Base-by-base conservation (phyloP, 2,113 vertebrate genomes). In the Pedionomus torquatus region DNA sequence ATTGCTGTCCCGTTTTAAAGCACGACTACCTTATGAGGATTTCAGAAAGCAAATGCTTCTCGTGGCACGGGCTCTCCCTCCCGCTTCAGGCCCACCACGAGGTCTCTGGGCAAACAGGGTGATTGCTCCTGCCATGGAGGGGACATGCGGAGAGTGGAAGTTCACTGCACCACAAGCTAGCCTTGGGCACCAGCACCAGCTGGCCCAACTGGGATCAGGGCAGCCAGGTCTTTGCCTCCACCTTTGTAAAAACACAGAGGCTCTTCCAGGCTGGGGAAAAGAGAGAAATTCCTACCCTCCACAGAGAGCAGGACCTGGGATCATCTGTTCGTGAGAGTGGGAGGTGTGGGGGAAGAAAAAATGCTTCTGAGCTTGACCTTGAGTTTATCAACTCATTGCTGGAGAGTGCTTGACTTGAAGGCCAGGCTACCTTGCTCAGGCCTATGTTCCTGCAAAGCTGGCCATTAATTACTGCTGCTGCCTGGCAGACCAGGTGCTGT, bases 101-200 rank as follows among this genome's bases (percentile, higher is more conserved):
- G 48, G 30, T 31, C 75, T 55, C 51, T 39, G 58, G 37, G 58
- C 30, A 65, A 58, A 35, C 0, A 1, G 35, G 44, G 26, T 35
- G 10, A 23, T 31, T 1, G 5, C 17, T n/a, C 2, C 52, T 55
- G 46, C 37, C 7, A 2, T 2, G 1, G 25, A 84, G 39, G 19
- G 20, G 39, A 37, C 2, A 1, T 0, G 2, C 2, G 1, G 75
- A 43, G 48, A 25, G 31, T 14, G 12, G 70, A 39, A 18, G 31
- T 69, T 39, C 55, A 6, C 25, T 0, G 2, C 0, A 3, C 66
- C 3, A 0, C 65, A 51, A 35, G 23, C 9, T 2, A 1, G 20
- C 51, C n/a, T 61, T 0, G 0, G 49, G n/a, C 26, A 44, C 44
- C 61, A 55, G 39, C 55, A 35, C 19, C 0, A 0, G 24, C 17